Evolutionary conservation across 2,797 vertebrate genomes (phyloP).

Genomic region (Anguilla pacifica): DNA sequence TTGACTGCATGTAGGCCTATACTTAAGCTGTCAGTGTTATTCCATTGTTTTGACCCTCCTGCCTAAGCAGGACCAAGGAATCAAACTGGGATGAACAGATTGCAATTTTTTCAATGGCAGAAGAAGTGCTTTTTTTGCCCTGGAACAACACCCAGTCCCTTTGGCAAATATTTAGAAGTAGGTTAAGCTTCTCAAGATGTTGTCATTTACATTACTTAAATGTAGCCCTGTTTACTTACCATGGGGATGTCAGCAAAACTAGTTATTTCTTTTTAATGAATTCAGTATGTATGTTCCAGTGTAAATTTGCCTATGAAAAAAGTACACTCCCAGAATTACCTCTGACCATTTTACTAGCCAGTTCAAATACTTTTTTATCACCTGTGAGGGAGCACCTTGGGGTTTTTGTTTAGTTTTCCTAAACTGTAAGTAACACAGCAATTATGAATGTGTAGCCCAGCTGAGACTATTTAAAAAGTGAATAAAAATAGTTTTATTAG

Average conservation of each 20-base stretch:
- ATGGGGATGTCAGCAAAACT: no score
- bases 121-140: not conserved
- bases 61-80: not conserved
- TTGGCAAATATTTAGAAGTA: not conserved
- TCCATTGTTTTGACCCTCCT: not conserved
- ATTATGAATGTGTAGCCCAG: not conserved
- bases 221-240: not conserved
- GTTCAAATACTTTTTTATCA: not conserved
- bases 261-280: not conserved
- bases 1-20: no score
- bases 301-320: not conserved
- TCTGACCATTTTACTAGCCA: not conserved
- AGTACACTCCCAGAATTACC: not conserved
- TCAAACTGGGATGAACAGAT: not conserved
- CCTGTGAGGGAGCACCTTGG: not conserved
- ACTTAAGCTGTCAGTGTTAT: not conserved
- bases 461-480: not conserved
- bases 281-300: not conserved
- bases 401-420: not conserved
- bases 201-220: not conserved
- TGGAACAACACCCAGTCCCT: not conserved
- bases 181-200: not conserved
- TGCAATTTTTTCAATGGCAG: no score
- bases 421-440: not conserved
- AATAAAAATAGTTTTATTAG: no score